These are phyloP conservation scores for Chionomys nivalis DNA, from an alignment of 2,113 vertebrate species.

Conservation along the genomic window DNA sequence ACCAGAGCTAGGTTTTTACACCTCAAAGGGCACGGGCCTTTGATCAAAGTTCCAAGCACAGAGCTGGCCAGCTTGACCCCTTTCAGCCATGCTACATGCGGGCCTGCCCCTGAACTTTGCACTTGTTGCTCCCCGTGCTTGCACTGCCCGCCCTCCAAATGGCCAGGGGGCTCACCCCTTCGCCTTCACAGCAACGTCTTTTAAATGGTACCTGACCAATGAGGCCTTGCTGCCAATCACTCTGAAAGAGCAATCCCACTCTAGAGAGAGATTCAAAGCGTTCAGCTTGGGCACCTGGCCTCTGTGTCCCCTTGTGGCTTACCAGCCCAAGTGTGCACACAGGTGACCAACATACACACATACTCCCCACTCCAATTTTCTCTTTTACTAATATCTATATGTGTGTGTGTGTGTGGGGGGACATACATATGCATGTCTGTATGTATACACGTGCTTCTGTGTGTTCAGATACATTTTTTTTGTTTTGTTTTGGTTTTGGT, in stretches of 20 bases:
- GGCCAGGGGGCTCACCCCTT: neutral
- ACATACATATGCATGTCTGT: neutral
- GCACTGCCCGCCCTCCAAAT: neutral
- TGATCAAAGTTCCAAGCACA: neutral
- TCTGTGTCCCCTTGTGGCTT: neutral
- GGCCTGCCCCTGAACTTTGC: neutral
- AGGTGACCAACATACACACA: neutral
- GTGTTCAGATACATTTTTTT: neutral
- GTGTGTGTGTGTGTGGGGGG: too few relatives aligned
- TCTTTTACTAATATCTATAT: neutral
- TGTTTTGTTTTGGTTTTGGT: too few relatives aligned
- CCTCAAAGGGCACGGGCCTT: neutral
- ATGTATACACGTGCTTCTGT: neutral
- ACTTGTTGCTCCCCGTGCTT: neutral
- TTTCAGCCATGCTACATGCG: rapidly evolving
- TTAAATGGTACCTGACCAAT: neutral
- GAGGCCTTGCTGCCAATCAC: neutral
- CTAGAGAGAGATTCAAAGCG: neutral
- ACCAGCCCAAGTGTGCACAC: too few relatives aligned
- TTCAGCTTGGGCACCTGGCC: neutral
- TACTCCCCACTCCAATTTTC: neutral
- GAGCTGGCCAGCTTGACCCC: neutral
- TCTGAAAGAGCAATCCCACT: neutral
- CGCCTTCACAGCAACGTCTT: neutral
- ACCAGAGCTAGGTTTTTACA: neutral